Evolutionary conservation across 2,888 invertebrate genomes (phyloP).

Genomic region (Laspeyria flexula): DNA sequence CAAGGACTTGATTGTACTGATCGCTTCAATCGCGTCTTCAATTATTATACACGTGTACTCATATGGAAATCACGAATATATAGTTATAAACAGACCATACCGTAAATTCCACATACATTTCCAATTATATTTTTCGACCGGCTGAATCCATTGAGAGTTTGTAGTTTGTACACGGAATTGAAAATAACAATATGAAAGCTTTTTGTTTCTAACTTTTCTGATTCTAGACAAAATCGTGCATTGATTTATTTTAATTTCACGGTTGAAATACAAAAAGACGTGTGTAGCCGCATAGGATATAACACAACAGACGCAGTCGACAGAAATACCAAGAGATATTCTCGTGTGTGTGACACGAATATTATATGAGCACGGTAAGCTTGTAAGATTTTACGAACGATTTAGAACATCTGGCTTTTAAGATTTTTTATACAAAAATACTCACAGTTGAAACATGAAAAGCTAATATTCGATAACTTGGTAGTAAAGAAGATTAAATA

Average conservation of each 20-base stretch:
- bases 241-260: slow-evolving; percentile 52
- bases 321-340: slow-evolving; percentile 41
- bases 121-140: neutral
- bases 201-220: too few species aligned
- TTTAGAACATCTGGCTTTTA: slow-evolving; percentile 17
- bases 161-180: slow-evolving; percentile 1
- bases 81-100: neutral
- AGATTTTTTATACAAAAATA: slow-evolving; percentile 5
- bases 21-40: slow-evolving; percentile 6
- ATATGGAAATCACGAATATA: slow-evolving; percentile 8
- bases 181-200: neutral
- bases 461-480: neutral
- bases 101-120: slow-evolving; percentile 3
- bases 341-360: slow-evolving; percentile 50
- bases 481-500: neutral
- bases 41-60: slow-evolving; percentile 1
- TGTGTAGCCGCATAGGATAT: slow-evolving; percentile 31
- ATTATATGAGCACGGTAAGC: slow-evolving; percentile 29
- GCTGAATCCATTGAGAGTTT: too few species aligned
- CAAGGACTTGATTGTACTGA: slow-evolving; percentile 13
- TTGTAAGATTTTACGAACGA: slow-evolving; percentile 14
- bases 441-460: neutral
- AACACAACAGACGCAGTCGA: slow-evolving; percentile 36
- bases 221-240: slow-evolving; percentile 19
- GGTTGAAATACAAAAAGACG: slow-evolving; percentile 44